Percentiles rank a stretch among this genome's conserved stretches.
These are phyloP conservation scores for Zaprionus nigranus DNA, from an alignment of 1,140 invertebrate genomes.

Conservation along the genomic window DNA sequence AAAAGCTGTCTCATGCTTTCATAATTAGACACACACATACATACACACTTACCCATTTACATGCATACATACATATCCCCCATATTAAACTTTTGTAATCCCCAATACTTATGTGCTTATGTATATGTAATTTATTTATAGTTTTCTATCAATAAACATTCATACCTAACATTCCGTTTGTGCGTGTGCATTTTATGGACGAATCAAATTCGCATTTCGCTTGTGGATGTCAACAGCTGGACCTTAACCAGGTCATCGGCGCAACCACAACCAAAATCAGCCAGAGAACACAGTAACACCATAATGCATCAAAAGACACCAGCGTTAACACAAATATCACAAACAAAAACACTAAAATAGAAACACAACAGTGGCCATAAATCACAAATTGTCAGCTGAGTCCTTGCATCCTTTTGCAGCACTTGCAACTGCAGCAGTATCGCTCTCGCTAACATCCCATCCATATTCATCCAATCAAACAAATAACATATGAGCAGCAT, in stretches of 20 bases:
- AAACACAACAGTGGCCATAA: constrained; percentile 22
- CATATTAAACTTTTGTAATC: constrained; percentile 17
- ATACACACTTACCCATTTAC: not conserved
- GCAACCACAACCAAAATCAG: constrained; percentile 50
- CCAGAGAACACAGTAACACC: constrained; percentile 20
- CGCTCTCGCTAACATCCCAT: constrained; percentile 37
- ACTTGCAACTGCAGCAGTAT: constrained; percentile 13
- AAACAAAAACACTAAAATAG: constrained; percentile 14
- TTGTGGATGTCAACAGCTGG: constrained; percentile 61
- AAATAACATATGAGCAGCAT: constrained; percentile 63
- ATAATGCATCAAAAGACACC: constrained; percentile 30
- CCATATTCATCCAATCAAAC: constrained; percentile 53
- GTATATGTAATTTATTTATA: constrained; percentile 48
- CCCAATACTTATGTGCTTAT: constrained; percentile 41
- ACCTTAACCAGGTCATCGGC: constrained; percentile 57
- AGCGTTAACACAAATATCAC: constrained; percentile 9
- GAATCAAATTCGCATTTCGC: constrained; percentile 57
- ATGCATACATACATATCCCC: not conserved
- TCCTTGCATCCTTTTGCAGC: constrained; percentile 27
- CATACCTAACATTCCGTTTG: constrained; percentile 46
- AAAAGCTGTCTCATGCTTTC: not conserved
- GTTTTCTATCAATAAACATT: constrained; percentile 41
- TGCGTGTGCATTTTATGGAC: constrained; percentile 71
- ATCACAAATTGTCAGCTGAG: constrained; percentile 29
- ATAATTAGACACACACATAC: constrained; percentile 5